Base-by-base conservation (phyloP, 2,797 vertebrate species). In the Amblyopsis hoosieri region DNA sequence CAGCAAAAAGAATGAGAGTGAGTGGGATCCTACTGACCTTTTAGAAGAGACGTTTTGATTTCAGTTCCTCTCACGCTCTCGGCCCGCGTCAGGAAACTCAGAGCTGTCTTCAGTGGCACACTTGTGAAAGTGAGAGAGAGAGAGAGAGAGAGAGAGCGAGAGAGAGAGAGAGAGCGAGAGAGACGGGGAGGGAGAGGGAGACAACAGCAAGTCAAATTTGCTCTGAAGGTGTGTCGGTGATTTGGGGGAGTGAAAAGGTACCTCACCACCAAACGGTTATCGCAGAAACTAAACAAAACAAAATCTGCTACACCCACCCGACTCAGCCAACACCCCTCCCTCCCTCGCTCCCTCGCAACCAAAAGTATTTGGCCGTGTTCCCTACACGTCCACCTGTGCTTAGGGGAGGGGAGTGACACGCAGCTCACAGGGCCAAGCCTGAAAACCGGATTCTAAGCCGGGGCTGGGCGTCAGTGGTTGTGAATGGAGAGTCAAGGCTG, bases 341-440 rank as follows among this genome's bases (percentile, higher is more conserved):
- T 96, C 95, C 94, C 91, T 91, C 91, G 87, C 91, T 96, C 95
- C 94, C 91, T 91, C 91, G 87, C 91, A 94, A 95, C 94, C 95
- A 93, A 94, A 96, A 96, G 91, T 95, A 96, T 96, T 95, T 98
- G 96, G 96, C 96, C 94, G 67, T 0, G 46, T 67, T 95, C 95
- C 95, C 87, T 89, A 86, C 84, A 64, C 80, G 91, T 99, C 95
- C 95, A 99, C 97, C 97, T 99, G 96, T 94, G 92, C 94, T 85
- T 81, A 79, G 83, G 89, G 92, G 79, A 89, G 90, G 87, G 89
- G 90, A 92, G 87, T 88, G 90, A 89, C 89, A 81, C 78, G 80
- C 73, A 66, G 57, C 53, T 31, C 53, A 54, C 53, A 48, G 11
- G 80, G 82, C 84, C 82, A 80, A 88, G 85, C 85, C 85, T 82